A percentile compares a stretch with the other conserved stretches of the same genome.
Evolutionary conservation across 2,888 invertebrate genomes (phyloP).

Genomic region (Yponomeuta sedellus): DNA sequence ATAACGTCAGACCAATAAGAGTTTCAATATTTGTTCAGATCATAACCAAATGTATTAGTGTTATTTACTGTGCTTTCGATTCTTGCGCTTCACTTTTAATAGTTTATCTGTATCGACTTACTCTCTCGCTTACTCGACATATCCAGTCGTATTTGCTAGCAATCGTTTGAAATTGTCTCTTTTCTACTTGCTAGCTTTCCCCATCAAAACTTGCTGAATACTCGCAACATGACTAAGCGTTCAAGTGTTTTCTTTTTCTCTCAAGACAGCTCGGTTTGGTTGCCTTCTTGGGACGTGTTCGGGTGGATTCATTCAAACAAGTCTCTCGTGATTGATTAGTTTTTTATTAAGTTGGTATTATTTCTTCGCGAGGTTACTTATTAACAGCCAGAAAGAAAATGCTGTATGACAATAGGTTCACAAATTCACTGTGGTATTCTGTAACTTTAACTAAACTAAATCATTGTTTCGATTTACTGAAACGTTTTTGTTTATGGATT

Average conservation of each 20-base stretch:
- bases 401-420: no score
- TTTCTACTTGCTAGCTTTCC: slow-evolving; percentile 27
- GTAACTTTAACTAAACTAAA: no score
- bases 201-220: slow-evolving; percentile 16
- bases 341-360: background rate
- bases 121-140: background rate
- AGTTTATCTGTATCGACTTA: background rate
- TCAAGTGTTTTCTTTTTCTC: background rate
- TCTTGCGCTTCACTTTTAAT: no score
- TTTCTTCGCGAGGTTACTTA: no score
- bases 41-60: no score
- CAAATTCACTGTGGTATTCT: no score
- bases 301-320: background rate
- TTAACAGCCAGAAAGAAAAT: no score
- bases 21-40: no score
- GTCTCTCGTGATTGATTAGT: background rate
- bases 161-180: slow-evolving; percentile 29
- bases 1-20: no score
- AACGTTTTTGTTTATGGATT: no score
- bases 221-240: slow-evolving; percentile 5
- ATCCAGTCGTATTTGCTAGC: slow-evolving; percentile 25
- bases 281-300: background rate
- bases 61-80: no score
- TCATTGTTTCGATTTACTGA: no score
- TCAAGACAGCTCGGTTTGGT: background rate